Conservation (phyloP, 2,888 invertebrate species). For the Agonopterix heracliana region DNA sequence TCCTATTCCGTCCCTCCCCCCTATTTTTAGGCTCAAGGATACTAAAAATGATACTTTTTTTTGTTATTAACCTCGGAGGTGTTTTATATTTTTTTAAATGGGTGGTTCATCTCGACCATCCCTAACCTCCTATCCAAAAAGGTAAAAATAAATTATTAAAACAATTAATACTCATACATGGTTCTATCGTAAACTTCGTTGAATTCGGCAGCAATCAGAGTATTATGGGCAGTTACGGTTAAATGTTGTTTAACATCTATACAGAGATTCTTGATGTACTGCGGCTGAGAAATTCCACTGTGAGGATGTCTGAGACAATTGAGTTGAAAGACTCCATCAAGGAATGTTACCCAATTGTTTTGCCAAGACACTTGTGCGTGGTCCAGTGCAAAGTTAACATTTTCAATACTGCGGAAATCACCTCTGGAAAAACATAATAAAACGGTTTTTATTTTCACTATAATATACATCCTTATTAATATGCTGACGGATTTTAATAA, state of each 20-base stretch:
- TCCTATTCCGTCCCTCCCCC: no score
- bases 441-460: no score
- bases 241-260: slow-evolving; percentile 25
- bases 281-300: slow-evolving; percentile 78
- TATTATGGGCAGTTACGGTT: background rate
- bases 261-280: slow-evolving; percentile 36
- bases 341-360: slow-evolving; percentile 86
- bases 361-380: slow-evolving; percentile 75
- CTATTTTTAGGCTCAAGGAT: no score
- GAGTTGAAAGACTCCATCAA: slow-evolving; percentile 89
- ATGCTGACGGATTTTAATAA: no score
- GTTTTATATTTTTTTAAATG: no score
- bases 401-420: slow-evolving; percentile 35
- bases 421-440: slow-evolving; percentile 24
- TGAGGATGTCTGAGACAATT: slow-evolving; percentile 78
- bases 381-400: slow-evolving; percentile 27
- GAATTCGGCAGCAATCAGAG: background rate
- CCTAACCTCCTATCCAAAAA: background rate
- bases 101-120: no score
- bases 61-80: no score
- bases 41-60: no score
- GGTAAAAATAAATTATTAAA: background rate
- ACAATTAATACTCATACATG: background rate
- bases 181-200: background rate
- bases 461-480: no score